Conservation (phyloP, 2,888 invertebrate species). For the Uloborus plumipes region DNA sequence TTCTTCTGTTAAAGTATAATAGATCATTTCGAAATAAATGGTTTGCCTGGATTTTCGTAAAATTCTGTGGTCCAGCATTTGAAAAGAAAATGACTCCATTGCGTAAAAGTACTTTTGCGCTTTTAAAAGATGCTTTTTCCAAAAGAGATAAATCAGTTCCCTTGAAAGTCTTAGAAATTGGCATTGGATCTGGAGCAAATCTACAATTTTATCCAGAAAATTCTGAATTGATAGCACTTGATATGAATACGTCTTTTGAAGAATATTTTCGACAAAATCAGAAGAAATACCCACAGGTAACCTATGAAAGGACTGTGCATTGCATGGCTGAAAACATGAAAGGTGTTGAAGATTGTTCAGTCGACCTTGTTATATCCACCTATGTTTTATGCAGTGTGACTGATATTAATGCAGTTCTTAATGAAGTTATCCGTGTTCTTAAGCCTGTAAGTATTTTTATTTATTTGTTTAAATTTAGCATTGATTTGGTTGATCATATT, state of each 20-base stretch:
- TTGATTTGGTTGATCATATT: too few species aligned
- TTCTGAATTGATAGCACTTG: conserved; percentile 66
- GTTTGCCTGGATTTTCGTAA: conserved; percentile 29
- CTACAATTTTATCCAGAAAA: conserved; percentile 67
- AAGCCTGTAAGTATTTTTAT: conserved; percentile 37
- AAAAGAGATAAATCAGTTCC: conserved; percentile 12
- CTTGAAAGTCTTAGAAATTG: conserved; percentile 51
- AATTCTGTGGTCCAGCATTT: background rate
- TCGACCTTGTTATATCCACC: conserved; percentile 70
- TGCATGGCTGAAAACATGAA: conserved; percentile 67
- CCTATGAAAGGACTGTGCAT: conserved; percentile 66
- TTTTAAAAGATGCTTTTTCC: conserved; percentile 15
- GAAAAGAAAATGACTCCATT: background rate
- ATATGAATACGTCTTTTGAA: conserved; percentile 67
- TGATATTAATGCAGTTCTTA: conserved; percentile 66
- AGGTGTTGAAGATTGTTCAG: conserved; percentile 67
- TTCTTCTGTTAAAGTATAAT: conserved; percentile 24
- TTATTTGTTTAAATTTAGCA: too few species aligned
- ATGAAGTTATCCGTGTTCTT: conserved; percentile 69
- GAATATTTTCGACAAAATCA: conserved; percentile 63
- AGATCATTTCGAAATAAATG: conserved; percentile 20
- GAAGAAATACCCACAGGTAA: conserved; percentile 57
- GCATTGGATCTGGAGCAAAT: conserved; percentile 65
- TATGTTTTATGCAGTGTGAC: conserved; percentile 69
- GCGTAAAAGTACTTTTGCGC: conserved; percentile 11